These are phyloP conservation scores for Dipodomys ordii DNA, from an alignment of 2,113 vertebrate genomes.

Conservation along the genomic window DNA sequence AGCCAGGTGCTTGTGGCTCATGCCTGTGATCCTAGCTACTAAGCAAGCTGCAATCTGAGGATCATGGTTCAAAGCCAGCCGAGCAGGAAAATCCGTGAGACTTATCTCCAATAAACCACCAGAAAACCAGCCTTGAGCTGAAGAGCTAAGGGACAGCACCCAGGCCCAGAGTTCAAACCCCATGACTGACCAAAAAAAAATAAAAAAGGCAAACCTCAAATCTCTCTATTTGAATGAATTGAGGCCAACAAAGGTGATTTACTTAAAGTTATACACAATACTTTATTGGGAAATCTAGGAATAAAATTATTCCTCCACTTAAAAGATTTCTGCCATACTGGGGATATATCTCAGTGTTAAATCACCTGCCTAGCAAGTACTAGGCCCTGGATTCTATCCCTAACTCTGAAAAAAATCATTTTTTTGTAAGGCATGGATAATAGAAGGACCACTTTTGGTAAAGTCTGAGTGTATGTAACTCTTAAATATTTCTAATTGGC, in stretches of 20 bases:
- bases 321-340: not conserved
- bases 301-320: constrained; percentile 13
- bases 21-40: too few species aligned
- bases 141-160: too few species aligned
- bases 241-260: constrained; percentile 33
- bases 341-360: not conserved
- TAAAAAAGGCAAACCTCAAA: not conserved
- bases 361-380: not conserved
- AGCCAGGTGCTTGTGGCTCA: too few species aligned
- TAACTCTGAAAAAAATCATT: not conserved
- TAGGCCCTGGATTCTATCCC: not conserved
- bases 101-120: too few species aligned
- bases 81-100: too few species aligned
- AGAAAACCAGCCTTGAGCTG: too few species aligned
- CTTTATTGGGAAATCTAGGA: constrained; percentile 7
- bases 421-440: not conserved
- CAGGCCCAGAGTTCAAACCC: too few species aligned
- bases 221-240: constrained; percentile 45
- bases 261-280: not conserved
- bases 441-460: not conserved
- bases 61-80: too few species aligned
- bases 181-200: too few species aligned
- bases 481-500: not conserved
- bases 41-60: too few species aligned
- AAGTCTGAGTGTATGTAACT: not conserved